A percentile compares a stretch with the other conserved stretches of the same genome.
Evolutionary conservation across 2,113 vertebrate genomes (phyloP).

Genomic region (Scalopus aquaticus): DNA sequence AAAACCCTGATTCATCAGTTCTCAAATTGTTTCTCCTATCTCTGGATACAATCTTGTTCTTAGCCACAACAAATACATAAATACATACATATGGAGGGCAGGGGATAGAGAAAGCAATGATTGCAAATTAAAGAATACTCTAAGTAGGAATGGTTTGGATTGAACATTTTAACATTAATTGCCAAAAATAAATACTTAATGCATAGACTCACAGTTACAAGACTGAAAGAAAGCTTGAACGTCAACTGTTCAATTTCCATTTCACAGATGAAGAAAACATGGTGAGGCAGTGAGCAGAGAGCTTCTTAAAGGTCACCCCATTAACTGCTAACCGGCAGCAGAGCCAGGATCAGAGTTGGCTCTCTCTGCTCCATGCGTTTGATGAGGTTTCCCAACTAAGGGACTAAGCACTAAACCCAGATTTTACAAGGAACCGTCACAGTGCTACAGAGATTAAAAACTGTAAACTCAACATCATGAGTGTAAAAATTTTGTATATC

Average conservation of each 20-base stretch:
- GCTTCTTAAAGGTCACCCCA: background rate
- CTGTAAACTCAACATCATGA: background rate
- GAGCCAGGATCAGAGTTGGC: background rate
- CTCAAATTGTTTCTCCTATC: background rate
- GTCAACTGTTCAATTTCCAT: background rate
- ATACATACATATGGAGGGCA: accelerated
- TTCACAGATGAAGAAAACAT: background rate
- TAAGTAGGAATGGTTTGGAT: background rate
- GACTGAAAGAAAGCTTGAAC: constrained; percentile 6
- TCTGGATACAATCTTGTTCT: background rate
- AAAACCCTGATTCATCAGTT: background rate
- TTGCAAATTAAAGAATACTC: background rate
- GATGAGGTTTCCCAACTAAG: constrained; percentile 20
- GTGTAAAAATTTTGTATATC: constrained; percentile 57
- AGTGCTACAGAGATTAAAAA: constrained; percentile 59
- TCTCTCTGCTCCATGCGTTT: background rate
- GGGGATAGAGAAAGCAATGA: background rate
- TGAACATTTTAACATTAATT: constrained; percentile 6
- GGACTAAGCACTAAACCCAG: constrained; percentile 1
- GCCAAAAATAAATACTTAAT: constrained; percentile 25
- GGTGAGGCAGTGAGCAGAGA: background rate
- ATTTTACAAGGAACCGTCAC: constrained; percentile 38
- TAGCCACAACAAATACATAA: background rate
- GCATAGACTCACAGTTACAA: background rate
- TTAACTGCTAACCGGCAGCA: background rate